Percentiles rank a stretch among this genome's conserved stretches.
phyloP scores from a whole-genome alignment of 2,888 invertebrate species.

The Ceramica pisi region DNA sequence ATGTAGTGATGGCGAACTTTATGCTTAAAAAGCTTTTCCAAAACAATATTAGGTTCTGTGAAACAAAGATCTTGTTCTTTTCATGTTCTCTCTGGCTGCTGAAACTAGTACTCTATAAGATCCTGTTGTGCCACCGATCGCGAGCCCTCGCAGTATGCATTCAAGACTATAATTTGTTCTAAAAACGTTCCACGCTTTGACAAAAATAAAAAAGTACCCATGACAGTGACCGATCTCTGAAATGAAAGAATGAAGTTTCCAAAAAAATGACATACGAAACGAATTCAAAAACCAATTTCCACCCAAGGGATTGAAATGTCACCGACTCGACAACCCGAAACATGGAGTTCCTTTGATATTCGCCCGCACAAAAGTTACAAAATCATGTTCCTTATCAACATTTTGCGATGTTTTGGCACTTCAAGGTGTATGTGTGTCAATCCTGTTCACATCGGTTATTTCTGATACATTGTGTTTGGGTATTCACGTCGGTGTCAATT shows the following conservation, averaged over 20 bases:
- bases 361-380: not conserved
- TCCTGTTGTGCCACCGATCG: too few relatives aligned
- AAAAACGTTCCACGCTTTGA: too few relatives aligned
- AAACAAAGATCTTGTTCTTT: too few relatives aligned
- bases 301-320: constrained; percentile 2
- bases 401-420: constrained; percentile 21
- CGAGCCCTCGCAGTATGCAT: too few relatives aligned
- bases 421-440: not conserved
- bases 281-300: constrained; percentile 25
- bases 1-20: too few relatives aligned
- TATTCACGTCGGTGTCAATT: constrained; percentile 23
- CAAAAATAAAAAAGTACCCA: too few relatives aligned
- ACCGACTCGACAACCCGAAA: not conserved
- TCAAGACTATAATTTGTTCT: too few relatives aligned
- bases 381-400: constrained; percentile 16
- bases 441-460: constrained; percentile 18
- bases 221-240: not conserved
- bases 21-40: too few relatives aligned
- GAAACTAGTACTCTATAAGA: too few relatives aligned
- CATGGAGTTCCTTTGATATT: not conserved
- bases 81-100: too few relatives aligned
- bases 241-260: not conserved
- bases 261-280: not conserved
- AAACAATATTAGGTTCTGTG: too few relatives aligned
- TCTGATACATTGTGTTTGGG: constrained; percentile 21